Percentiles rank a stretch among this genome's conserved stretches.
These are phyloP conservation scores for Sitta europaea DNA, from an alignment of 2,113 vertebrate genomes.

Conservation along the genomic window DNA sequence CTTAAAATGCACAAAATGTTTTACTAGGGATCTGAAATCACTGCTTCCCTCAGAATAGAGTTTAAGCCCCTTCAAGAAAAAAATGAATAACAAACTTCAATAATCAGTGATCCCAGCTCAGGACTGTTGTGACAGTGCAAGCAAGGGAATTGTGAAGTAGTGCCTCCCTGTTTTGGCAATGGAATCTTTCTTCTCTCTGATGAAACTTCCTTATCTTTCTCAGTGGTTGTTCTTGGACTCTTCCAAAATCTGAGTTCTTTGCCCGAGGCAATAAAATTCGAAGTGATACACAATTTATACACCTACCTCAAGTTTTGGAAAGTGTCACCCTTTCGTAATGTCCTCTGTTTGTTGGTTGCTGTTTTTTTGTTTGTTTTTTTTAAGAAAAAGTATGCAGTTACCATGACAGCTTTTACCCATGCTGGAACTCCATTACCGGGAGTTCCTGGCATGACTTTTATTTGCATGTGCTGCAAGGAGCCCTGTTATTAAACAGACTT, in stretches of 20 bases:
- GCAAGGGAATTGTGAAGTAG: not conserved
- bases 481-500: constrained; percentile 51
- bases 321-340: not conserved
- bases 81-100: not conserved
- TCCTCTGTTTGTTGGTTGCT: not conserved
- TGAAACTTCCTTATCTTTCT: not conserved
- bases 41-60: not conserved
- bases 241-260: not conserved
- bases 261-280: accelerated
- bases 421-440: not conserved
- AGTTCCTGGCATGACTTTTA: constrained; percentile 21
- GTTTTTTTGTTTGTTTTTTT: not conserved
- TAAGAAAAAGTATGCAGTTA: not conserved
- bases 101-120: not conserved
- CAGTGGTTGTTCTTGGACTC: not conserved
- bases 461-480: not conserved
- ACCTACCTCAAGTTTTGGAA: not conserved
- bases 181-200: not conserved
- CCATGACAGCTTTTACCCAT: constrained; percentile 1
- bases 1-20: not conserved
- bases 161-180: not conserved
- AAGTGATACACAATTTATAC: not conserved
- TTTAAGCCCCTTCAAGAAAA: not conserved
- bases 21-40: not conserved
- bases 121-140: not conserved